Conservation (phyloP, 2,797 vertebrate species). For the Tokudaia muenninki region DNA sequence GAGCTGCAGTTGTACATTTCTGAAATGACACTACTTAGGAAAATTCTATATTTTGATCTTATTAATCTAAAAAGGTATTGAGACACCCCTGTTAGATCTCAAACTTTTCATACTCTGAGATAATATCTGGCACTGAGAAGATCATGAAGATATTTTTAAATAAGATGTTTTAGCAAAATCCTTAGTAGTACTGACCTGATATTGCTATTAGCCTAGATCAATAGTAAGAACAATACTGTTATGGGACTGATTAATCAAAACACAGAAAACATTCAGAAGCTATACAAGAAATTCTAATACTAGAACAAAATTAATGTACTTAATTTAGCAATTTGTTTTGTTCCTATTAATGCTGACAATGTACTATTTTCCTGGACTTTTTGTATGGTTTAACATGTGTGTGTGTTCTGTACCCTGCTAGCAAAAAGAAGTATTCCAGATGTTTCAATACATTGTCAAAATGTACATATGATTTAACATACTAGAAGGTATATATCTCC, state of each 20-base stretch:
- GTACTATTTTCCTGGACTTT: background rate
- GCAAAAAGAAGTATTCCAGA: slow-evolving; percentile 12
- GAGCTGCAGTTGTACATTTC: background rate
- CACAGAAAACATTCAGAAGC: background rate
- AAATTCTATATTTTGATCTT: slow-evolving; percentile 15
- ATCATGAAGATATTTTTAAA: slow-evolving; percentile 14
- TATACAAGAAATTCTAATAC: slow-evolving; percentile 20
- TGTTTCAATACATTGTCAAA: slow-evolving; percentile 1
- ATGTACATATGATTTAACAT: background rate
- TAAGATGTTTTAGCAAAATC: background rate
- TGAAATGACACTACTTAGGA: background rate
- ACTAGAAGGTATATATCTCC: background rate
- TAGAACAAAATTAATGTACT: background rate
- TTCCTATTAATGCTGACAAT: background rate
- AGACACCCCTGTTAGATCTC: background rate
- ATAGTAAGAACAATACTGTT: background rate
- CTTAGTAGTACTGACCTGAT: background rate
- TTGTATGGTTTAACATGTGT: slow-evolving; percentile 21
- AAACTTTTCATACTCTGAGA: background rate
- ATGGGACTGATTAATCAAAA: slow-evolving; percentile 37
- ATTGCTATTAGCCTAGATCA: background rate
- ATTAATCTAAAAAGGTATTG: slow-evolving; percentile 20
- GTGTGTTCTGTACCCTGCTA: background rate
- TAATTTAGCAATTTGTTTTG: slow-evolving; percentile 55
- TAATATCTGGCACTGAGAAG: background rate